phyloP scores from a whole-genome alignment of 2,888 invertebrate species.

The Drosophila hawaiiensis region DNA sequence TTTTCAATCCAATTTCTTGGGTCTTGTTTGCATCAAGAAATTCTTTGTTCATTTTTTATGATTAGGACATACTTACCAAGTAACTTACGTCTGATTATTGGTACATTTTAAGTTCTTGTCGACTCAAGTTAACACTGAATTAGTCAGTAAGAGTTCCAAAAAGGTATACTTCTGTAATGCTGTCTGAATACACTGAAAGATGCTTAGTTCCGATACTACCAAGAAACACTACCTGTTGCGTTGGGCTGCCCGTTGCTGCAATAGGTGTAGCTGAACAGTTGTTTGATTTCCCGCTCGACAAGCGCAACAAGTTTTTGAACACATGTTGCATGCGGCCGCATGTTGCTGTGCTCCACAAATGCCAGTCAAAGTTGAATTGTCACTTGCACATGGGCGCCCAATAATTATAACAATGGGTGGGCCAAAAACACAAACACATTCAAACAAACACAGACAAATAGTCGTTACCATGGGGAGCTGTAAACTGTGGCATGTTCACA shows the following conservation, averaged over 20 bases:
- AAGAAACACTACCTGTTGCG: constrained; percentile 34
- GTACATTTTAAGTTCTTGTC: too few species aligned
- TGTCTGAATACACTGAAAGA: not conserved
- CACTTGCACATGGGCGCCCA: constrained; percentile 75
- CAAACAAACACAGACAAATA: not conserved
- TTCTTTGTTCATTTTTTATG: fast-evolving
- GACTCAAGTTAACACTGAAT: not conserved
- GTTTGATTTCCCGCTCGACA: constrained; percentile 26
- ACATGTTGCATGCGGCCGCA: constrained; percentile 59
- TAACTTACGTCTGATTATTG: not conserved
- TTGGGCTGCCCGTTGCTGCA: not conserved
- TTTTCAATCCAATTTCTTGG: not conserved
- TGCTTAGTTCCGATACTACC: not conserved
- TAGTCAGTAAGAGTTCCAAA: not conserved
- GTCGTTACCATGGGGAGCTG: constrained; percentile 46
- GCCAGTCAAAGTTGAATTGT: constrained; percentile 75
- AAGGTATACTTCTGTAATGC: not conserved
- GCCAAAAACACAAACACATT: constrained; percentile 35
- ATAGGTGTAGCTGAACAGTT: constrained; percentile 15
- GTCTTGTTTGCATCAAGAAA: not conserved
- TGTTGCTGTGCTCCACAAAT: constrained; percentile 57
- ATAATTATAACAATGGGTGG: constrained; percentile 82
- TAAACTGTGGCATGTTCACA: constrained; percentile 73
- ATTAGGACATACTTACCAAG: not conserved
- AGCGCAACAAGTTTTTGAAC: constrained; percentile 49